These are phyloP conservation scores for Eupithecia subfuscata DNA, from an alignment of 2,888 invertebrate genomes.

Conservation along the genomic window DNA sequence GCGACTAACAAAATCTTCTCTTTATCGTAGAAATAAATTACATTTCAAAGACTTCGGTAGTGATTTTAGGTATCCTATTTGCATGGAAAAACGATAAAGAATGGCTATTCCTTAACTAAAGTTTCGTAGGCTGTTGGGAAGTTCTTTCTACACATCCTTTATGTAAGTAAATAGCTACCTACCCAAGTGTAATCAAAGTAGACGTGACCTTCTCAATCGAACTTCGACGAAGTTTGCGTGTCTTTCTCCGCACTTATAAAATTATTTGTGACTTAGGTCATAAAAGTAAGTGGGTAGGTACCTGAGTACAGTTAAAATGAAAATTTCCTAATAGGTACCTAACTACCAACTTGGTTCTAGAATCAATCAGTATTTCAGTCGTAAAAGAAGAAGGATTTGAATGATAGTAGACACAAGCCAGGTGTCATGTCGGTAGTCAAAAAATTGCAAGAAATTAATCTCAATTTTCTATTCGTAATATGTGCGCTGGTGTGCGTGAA, in stretches of 20 bases:
- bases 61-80: neutral
- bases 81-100: neutral
- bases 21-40: too few species aligned
- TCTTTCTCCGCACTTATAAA: neutral
- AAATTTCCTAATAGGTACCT: neutral
- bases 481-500: too few species aligned
- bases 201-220: slow-evolving; percentile 1
- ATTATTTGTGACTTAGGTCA: neutral
- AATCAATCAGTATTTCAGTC: too few species aligned
- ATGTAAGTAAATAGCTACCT: neutral
- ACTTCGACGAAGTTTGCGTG: neutral
- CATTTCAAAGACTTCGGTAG: too few species aligned
- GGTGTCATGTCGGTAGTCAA: too few species aligned
- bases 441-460: too few species aligned
- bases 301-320: neutral
- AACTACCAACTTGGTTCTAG: too few species aligned
- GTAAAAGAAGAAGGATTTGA: too few species aligned
- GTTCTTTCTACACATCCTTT: neutral
- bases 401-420: too few species aligned
- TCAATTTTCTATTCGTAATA: too few species aligned
- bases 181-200: neutral
- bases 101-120: neutral
- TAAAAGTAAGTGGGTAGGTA: neutral
- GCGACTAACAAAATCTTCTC: too few species aligned
- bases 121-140: too few species aligned